Conservation (phyloP, 2,113 vertebrate genomes). For the Cryptomyrus ogoouensis region DNA sequence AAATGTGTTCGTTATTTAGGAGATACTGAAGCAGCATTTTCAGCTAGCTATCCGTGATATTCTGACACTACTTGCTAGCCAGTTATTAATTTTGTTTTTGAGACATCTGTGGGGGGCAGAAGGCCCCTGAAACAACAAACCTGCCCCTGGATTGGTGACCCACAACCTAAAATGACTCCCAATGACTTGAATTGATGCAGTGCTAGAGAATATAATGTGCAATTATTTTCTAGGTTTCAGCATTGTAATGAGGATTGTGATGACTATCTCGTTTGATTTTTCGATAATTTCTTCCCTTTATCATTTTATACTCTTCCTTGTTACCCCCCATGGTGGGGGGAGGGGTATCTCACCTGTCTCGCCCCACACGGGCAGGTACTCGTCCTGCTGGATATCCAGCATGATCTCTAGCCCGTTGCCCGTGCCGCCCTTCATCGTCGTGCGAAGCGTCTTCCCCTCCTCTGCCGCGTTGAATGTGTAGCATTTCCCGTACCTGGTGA, state of each 20-base stretch:
- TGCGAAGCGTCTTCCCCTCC: conserved; percentile 86
- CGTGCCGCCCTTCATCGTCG: conserved; percentile 93
- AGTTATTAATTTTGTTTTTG: background rate
- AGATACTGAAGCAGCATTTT: background rate
- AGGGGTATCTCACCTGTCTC: conserved; percentile 56
- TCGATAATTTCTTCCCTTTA: background rate
- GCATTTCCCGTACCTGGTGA: conserved; percentile 97
- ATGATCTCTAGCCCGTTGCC: conserved; percentile 98
- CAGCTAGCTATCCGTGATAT: background rate
- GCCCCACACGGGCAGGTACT: conserved; percentile 70
- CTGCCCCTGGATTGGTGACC: background rate
- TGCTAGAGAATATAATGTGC: background rate
- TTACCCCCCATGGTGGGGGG: background rate
- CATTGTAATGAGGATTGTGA: background rate
- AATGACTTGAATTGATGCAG: background rate
- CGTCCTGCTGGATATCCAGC: conserved; percentile 97
- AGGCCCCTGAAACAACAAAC: background rate
- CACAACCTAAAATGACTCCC: background rate
- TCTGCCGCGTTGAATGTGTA: conserved; percentile 98
- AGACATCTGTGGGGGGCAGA: background rate
- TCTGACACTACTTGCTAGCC: background rate
- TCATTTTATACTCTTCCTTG: background rate
- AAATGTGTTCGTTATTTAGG: background rate
- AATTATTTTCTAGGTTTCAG: background rate
- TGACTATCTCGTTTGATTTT: background rate